Conservation (phyloP, 64 coral and sea anemone species). For the Porites lutea region DNA sequence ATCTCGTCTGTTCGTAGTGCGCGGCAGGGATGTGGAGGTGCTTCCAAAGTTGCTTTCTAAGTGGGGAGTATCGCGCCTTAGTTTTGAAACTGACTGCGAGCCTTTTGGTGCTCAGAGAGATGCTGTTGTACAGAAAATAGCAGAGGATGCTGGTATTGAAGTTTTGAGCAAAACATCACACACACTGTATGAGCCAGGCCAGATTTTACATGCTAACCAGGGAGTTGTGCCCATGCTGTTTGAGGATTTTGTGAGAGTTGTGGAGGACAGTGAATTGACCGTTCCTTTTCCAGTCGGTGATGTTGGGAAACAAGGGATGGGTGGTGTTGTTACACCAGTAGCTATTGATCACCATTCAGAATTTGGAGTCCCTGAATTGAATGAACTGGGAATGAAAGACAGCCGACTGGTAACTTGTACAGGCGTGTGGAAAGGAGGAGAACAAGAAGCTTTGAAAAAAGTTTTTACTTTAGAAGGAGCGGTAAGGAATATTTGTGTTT, state of each 20-base stretch:
- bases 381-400: constrained; percentile 59
- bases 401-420: background rate
- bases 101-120: constrained; percentile 63
- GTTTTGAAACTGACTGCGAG: constrained; percentile 76
- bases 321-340: background rate
- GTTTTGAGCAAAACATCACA: constrained; percentile 63
- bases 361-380: constrained; percentile 36
- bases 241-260: constrained; percentile 31
- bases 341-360: background rate
- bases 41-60: constrained; percentile 53
- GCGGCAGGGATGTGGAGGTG: constrained; percentile 59
- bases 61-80: constrained; percentile 39
- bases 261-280: background rate
- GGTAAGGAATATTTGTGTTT: background rate
- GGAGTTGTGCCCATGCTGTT: constrained; percentile 5
- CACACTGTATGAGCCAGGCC: constrained; percentile 59
- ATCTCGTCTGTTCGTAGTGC: constrained; percentile 67
- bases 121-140: constrained; percentile 40
- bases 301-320: constrained; percentile 2
- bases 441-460: constrained; percentile 26
- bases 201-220: constrained; percentile 27
- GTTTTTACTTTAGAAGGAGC: constrained; percentile 1
- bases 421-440: constrained; percentile 49
- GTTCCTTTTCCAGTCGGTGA: constrained; percentile 3
- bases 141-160: constrained; percentile 50